phyloP scores from a whole-genome alignment of 2,888 invertebrate genomes.

The Drosophila buzzatii region DNA sequence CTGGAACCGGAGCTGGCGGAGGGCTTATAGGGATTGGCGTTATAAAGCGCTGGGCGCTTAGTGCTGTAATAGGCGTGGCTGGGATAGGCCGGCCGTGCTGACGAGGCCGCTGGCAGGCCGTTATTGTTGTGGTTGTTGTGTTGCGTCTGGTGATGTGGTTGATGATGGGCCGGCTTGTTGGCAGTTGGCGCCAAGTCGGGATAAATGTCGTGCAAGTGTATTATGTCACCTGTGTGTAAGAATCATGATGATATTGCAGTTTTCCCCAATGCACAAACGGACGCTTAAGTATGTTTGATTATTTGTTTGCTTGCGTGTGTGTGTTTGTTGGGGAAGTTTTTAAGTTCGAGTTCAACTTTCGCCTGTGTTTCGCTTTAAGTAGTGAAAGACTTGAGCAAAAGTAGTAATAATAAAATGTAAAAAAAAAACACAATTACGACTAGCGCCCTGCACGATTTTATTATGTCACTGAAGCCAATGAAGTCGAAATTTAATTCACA shows the following conservation, averaged over 20 bases:
- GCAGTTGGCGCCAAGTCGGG: slow-evolving; percentile 81
- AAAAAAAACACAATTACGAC: slow-evolving; percentile 49
- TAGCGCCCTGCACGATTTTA: slow-evolving; percentile 49
- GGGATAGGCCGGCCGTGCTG: slow-evolving; percentile 53
- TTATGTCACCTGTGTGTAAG: slow-evolving; percentile 85
- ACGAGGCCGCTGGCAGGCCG: slow-evolving; percentile 56
- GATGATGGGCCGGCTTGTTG: slow-evolving; percentile 67
- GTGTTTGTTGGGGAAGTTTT: slow-evolving; percentile 8
- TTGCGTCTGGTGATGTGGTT: slow-evolving; percentile 41
- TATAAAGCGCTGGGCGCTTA: slow-evolving; percentile 72
- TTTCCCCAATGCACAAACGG: slow-evolving; percentile 43
- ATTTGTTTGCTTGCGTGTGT: slow-evolving; percentile 1
- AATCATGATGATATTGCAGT: slow-evolving; percentile 64
- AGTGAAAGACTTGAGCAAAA: slow-evolving; percentile 37
- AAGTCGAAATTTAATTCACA: slow-evolving; percentile 51
- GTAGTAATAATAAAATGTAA: slow-evolving; percentile 45
- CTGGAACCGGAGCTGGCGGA: slow-evolving; percentile 26
- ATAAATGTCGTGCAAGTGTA: slow-evolving; percentile 85
- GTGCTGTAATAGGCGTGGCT: slow-evolving; percentile 74
- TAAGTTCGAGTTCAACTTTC: slow-evolving; percentile 53
- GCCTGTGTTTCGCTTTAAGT: slow-evolving; percentile 28
- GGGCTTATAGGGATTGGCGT: slow-evolving; percentile 73
- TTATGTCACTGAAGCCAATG: slow-evolving; percentile 65
- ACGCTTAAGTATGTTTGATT: slow-evolving; percentile 2
- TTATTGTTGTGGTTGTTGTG: slow-evolving; percentile 46